Percentiles rank a stretch among this genome's conserved stretches.
These are phyloP conservation scores for Nothobranchius furzeri DNA, from an alignment of 2,113 vertebrate genomes.

Conservation along the genomic window DNA sequence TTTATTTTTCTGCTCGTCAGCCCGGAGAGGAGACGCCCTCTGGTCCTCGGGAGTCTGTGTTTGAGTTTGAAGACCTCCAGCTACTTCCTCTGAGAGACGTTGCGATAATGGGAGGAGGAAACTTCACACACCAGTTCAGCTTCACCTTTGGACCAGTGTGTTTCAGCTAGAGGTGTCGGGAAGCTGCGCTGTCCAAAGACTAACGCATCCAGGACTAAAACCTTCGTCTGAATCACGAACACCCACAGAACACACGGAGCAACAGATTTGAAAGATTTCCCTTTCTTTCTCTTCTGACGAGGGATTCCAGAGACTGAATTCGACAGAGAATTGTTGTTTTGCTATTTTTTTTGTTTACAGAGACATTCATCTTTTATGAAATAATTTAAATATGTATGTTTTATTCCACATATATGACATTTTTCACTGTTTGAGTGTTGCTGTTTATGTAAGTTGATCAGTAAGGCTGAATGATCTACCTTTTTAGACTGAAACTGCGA, in stretches of 20 bases:
- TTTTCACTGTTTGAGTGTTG: slow-evolving; percentile 27
- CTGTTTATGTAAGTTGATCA: slow-evolving; percentile 18
- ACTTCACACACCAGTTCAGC: slow-evolving; percentile 77
- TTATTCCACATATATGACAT: slow-evolving; percentile 49
- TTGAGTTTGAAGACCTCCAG: slow-evolving; percentile 84
- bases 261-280: slow-evolving; percentile 6
- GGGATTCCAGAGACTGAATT: slow-evolving; percentile 29
- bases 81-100: slow-evolving; percentile 87
- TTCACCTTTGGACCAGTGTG: slow-evolving; percentile 87
- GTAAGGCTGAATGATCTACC: too few species aligned
- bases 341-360: slow-evolving; percentile 73
- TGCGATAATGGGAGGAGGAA: slow-evolving; percentile 77
- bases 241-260: slow-evolving; percentile 28
- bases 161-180: slow-evolving; percentile 80
- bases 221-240: slow-evolving; percentile 27
- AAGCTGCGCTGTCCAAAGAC: not conserved
- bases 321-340: slow-evolving; percentile 18
- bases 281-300: slow-evolving; percentile 23
- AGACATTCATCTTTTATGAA: slow-evolving; percentile 65
- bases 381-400: slow-evolving; percentile 72
- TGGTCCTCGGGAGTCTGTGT: slow-evolving; percentile 77
- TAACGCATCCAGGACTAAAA: slow-evolving; percentile 20
- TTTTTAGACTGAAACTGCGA: too few species aligned
- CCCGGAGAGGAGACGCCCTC: slow-evolving; percentile 68
- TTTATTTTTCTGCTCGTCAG: slow-evolving; percentile 46